Conservation (phyloP, 2,113 vertebrate species). For the Myrmecobius fasciatus region DNA sequence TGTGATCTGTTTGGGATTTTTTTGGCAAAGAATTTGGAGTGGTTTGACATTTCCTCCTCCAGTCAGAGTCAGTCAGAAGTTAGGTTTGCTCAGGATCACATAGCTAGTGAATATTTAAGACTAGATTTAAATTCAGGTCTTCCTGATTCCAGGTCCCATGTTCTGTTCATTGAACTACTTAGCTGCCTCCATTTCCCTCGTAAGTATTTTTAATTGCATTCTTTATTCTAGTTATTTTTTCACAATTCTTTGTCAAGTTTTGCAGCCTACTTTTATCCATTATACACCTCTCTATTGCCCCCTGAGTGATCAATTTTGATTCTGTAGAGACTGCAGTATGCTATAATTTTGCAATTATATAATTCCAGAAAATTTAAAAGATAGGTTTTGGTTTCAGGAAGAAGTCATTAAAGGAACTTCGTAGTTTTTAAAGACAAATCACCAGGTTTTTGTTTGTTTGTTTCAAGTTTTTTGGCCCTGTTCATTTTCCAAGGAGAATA, state of each 20-base stretch:
- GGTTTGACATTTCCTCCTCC: not conserved
- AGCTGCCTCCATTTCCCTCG: not conserved
- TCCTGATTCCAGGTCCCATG: not conserved
- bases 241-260: not conserved
- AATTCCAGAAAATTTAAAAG: not conserved
- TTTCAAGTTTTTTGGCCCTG: not conserved
- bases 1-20: too few relatives aligned
- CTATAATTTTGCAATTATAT: not conserved
- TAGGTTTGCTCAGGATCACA: not conserved
- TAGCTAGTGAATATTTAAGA: not conserved
- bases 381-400: not conserved
- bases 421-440: not conserved
- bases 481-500: not conserved
- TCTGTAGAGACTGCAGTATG: not conserved
- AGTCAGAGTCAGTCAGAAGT: not conserved
- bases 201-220: not conserved
- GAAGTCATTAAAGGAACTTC: not conserved
- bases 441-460: not conserved
- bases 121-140: too few relatives aligned
- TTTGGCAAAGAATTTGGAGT: too few relatives aligned
- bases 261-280: not conserved
- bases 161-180: not conserved
- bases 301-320: not conserved
- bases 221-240: not conserved
- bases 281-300: not conserved